Conservation (phyloP, 2,113 vertebrate genomes). For the Camelus bactrianus region DNA sequence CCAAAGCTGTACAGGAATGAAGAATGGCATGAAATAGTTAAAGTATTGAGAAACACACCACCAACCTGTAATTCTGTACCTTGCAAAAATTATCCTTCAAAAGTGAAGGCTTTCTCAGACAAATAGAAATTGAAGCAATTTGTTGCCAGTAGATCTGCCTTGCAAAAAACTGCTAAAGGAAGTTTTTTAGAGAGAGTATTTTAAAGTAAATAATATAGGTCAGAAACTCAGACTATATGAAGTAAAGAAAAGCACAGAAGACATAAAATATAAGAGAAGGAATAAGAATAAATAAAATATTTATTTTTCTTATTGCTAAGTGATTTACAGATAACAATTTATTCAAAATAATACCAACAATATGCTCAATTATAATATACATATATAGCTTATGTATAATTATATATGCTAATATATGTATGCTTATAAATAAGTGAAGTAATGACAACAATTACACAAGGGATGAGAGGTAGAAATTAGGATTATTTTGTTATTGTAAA, state of each 20-base stretch:
- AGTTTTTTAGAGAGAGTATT: background rate
- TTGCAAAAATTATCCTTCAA: background rate
- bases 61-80: background rate
- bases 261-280: background rate
- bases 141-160: background rate
- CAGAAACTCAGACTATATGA: background rate
- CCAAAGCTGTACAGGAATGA: background rate
- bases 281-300: background rate
- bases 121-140: background rate
- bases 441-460: background rate
- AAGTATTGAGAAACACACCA: background rate
- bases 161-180: background rate
- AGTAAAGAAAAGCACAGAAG: background rate
- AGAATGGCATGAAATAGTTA: background rate
- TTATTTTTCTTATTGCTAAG: background rate
- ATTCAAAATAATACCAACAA: background rate
- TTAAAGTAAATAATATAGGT: background rate
- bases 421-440: background rate
- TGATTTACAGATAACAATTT: background rate
- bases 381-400: background rate
- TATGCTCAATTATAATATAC: background rate
- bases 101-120: background rate
- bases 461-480: background rate
- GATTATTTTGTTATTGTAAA: background rate
- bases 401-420: background rate